Evolutionary conservation across 2,888 invertebrate genomes (phyloP).

Genomic region (Metopia argyrocephala): DNA sequence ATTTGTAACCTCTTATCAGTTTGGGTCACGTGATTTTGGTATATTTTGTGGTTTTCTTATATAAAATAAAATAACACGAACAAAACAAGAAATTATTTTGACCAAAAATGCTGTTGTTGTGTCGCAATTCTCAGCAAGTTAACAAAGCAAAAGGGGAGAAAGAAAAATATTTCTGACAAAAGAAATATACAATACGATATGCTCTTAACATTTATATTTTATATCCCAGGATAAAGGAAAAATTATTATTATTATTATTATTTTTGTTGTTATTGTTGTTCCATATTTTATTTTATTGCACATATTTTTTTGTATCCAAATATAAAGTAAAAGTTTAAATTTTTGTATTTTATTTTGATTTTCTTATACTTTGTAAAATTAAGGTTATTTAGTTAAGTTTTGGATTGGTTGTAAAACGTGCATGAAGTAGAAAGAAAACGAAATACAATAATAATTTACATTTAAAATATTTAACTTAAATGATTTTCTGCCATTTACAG

Average conservation of each 20-base stretch:
- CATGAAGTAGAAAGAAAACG: not conserved
- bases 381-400: constrained; percentile 48
- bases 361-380: constrained; percentile 21
- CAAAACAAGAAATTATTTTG: constrained; percentile 34
- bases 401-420: not conserved
- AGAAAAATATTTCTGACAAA: not conserved
- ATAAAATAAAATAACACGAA: not conserved
- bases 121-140: not conserved
- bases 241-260: constrained; percentile 22
- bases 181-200: not conserved
- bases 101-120: constrained; percentile 25
- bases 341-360: not conserved
- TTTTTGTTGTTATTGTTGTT: not conserved
- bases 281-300: not conserved
- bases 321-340: not conserved
- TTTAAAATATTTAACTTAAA: constrained; percentile 50
- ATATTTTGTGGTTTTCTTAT: constrained; percentile 45
- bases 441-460: constrained; percentile 24
- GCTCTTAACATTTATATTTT: constrained; percentile 7
- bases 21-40: constrained; percentile 57
- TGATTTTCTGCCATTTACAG: constrained; percentile 33
- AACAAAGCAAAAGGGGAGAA: too few relatives aligned
- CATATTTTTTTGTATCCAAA: not conserved
- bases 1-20: constrained; percentile 50
- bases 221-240: constrained; percentile 44